Percentiles rank a stretch among this genome's conserved stretches.
Conservation (phyloP, 2,888 invertebrate genomes). For the Pycnomerus fuliginosus region DNA sequence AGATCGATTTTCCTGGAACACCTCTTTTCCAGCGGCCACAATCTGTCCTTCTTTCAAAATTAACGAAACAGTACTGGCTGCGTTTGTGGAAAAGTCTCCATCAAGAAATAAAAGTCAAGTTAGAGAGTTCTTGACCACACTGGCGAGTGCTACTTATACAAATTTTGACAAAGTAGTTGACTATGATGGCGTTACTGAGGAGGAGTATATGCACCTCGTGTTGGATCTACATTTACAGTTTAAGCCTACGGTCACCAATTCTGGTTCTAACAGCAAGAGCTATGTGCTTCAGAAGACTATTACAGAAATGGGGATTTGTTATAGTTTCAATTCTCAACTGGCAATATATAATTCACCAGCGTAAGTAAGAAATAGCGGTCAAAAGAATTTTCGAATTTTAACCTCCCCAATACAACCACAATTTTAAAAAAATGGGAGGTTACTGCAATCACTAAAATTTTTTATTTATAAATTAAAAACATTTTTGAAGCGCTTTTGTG, state of each 20-base stretch:
- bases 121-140: slow-evolving; percentile 57
- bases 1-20: slow-evolving; percentile 70
- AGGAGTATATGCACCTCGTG: slow-evolving; percentile 60
- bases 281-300: slow-evolving; percentile 58
- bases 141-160: slow-evolving; percentile 61
- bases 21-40: slow-evolving; percentile 68
- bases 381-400: too few relatives aligned
- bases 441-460: too few relatives aligned
- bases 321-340: slow-evolving; percentile 66
- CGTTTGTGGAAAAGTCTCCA: slow-evolving; percentile 50
- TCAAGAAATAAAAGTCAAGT: slow-evolving; percentile 56
- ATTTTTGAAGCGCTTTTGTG: too few relatives aligned
- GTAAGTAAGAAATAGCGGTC: slow-evolving; percentile 53
- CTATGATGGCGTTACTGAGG: slow-evolving; percentile 57
- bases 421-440: too few relatives aligned
- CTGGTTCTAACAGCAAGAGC: slow-evolving; percentile 38
- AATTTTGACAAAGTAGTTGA: slow-evolving; percentile 60
- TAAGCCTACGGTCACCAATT: slow-evolving; percentile 53
- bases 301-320: slow-evolving; percentile 71
- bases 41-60: slow-evolving; percentile 64
- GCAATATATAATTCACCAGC: slow-evolving; percentile 60
- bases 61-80: slow-evolving; percentile 57
- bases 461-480: too few relatives aligned
- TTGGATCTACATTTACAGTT: slow-evolving; percentile 57
- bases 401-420: too few relatives aligned